These are phyloP conservation scores for Philhelius pedissequus DNA, from an alignment of 2,888 invertebrate species.

Conservation along the genomic window DNA sequence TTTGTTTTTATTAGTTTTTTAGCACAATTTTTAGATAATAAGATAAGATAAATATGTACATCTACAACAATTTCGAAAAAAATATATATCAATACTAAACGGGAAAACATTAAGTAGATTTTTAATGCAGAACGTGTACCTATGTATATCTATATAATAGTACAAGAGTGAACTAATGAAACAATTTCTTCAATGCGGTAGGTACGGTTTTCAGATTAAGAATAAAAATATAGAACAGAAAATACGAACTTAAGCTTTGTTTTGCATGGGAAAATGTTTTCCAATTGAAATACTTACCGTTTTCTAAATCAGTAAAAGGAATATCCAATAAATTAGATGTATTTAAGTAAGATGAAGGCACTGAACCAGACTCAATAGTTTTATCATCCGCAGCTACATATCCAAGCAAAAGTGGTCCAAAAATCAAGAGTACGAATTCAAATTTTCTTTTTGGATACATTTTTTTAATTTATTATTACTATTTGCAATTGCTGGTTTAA, in stretches of 20 bases:
- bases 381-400: constrained; percentile 4
- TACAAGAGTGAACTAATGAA: no score
- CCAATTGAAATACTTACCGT: constrained; percentile 5
- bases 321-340: constrained; percentile 16
- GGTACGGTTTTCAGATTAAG: no score
- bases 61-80: no score
- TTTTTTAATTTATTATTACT: neutral
- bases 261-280: neutral
- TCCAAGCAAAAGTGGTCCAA: constrained; percentile 31
- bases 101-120: no score
- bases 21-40: no score
- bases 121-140: no score
- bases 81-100: no score
- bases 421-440: neutral
- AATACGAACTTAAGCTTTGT: neutral
- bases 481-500: neutral
- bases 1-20: no score
- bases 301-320: neutral
- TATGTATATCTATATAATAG: no score
- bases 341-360: constrained; percentile 6
- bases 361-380: constrained; percentile 4
- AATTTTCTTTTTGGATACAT: constrained; percentile 37
- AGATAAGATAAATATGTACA: no score
- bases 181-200: no score
- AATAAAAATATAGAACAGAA: neutral